Percentiles rank a stretch among this genome's conserved stretches.
phyloP scores from a whole-genome alignment of 92 coral and sea anemone genomes.

The Muricea muricata region DNA sequence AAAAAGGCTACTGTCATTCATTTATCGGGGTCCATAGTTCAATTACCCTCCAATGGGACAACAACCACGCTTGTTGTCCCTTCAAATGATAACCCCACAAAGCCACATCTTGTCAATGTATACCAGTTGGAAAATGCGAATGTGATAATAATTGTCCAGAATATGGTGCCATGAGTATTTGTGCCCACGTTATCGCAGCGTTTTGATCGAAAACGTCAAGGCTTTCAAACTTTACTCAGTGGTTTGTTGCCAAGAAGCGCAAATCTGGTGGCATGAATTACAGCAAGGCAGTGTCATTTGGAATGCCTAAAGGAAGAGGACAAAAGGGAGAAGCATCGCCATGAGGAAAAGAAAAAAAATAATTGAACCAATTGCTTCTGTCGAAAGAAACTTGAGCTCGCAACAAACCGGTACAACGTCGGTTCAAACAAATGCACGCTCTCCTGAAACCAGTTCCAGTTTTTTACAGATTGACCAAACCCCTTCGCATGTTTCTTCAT shows the following conservation, averaged over 20 bases:
- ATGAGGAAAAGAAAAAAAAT: no score
- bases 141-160: slow-evolving; percentile 45
- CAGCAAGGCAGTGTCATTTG: slow-evolving; percentile 33
- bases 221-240: slow-evolving; percentile 31
- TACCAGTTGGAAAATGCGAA: slow-evolving; percentile 45
- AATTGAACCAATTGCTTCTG: no score
- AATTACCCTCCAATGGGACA: not conserved
- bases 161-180: slow-evolving; percentile 14
- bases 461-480: no score
- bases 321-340: slow-evolving; percentile 3
- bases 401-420: no score
- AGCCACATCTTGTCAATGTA: slow-evolving; percentile 48
- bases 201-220: slow-evolving; percentile 13
- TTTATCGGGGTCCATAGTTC: no score
- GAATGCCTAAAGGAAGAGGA: slow-evolving; percentile 61
- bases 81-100: slow-evolving; percentile 49
- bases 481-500: no score
- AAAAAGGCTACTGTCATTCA: no score
- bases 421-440: no score
- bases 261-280: slow-evolving; percentile 48
- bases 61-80: slow-evolving; percentile 36
- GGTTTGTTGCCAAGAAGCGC: slow-evolving; percentile 46
- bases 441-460: no score
- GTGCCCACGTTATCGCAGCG: slow-evolving; percentile 58
- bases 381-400: no score